Base-by-base conservation (phyloP, 2,888 invertebrate species). In the Andrena haemorrhoa region DNA sequence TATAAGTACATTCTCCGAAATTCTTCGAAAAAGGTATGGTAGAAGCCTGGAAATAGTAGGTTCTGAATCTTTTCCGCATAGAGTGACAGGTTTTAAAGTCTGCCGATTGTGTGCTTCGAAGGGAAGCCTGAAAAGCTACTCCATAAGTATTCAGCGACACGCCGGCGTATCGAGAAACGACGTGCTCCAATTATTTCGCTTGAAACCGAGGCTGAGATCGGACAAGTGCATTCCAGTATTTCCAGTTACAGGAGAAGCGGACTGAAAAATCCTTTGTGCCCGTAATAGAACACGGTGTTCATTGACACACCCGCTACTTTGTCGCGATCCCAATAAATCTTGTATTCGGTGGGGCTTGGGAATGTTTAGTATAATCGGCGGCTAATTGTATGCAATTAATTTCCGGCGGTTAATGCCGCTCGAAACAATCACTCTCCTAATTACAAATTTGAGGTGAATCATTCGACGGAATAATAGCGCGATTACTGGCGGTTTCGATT, bases 391-490 rank as follows among this genome's bases (percentile, higher is more conserved):
- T 47, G n/a, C n/a, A 12, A 68, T 47, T 16, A 53, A 72, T 72
- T 72, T 33, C 26, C 33, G 16, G 33, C 10, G n/a, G 63, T 72
- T 35, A 51, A 23, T 41, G 5, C 20, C n/a, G 20, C 26, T 29
- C 29, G 35, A 53, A 16, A 56, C 53, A 26, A 51, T 56, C 47
- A 41, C 58, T 23, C 41, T 23, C 16, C 31, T 74, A 68, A 74
- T 68, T 68, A 47, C 31, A 68, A 74, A 58, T 74, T 74, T 74
- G 56, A 74, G 31, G 58, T 41, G 58, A 74, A 47, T 56, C 31
- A 47, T 56, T 23, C 3, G 23, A 16, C n/a, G 23, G 47, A 47
- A 74, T 74, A 68, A 74, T 74, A 23, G 41, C 12, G n/a, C 31
- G 23, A 16, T 74, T 58, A 68, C 68, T 60, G 33, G 33, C 16